A percentile compares a stretch with the other conserved stretches of the same genome.
These are phyloP conservation scores for Agrotis clavis DNA, from an alignment of 2,888 invertebrate species.

Conservation along the genomic window DNA sequence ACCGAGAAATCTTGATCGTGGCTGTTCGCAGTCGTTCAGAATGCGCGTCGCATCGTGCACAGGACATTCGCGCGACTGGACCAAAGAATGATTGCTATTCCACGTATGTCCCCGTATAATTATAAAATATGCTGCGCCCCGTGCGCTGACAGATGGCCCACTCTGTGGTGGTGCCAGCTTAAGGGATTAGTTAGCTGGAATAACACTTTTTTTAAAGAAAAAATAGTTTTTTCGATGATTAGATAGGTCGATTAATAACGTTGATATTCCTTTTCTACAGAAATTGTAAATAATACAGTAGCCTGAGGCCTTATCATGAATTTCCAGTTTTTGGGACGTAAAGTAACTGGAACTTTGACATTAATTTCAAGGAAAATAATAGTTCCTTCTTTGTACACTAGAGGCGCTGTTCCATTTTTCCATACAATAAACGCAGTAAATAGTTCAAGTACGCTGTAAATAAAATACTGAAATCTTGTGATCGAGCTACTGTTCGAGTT, in stretches of 20 bases:
- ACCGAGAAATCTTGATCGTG: conserved; percentile 84
- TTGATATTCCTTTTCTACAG: too few species aligned
- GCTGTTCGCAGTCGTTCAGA: conserved; percentile 74
- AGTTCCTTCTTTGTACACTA: too few species aligned
- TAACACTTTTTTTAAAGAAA: neutral
- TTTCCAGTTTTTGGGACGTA: too few species aligned
- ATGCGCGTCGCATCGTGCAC: conserved; percentile 81
- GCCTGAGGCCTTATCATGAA: too few species aligned
- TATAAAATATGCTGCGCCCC: conserved; percentile 84
- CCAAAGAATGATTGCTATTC: conserved; percentile 81
- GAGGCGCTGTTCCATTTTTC: too few species aligned
- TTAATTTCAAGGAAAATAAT: too few species aligned
- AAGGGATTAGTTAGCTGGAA: conserved; percentile 46
- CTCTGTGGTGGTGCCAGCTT: conserved; percentile 66
- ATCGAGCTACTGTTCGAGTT: too few species aligned
- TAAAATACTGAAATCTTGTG: too few species aligned
- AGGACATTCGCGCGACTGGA: conserved; percentile 82
- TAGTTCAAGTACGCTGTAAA: too few species aligned
- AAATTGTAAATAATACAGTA: too few species aligned
- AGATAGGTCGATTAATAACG: neutral
- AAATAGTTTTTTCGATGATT: neutral
- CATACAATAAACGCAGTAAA: too few species aligned
- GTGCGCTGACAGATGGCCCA: conserved; percentile 83
- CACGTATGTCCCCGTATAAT: conserved; percentile 82
- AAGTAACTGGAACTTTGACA: too few species aligned